Percentiles rank a stretch among this genome's conserved stretches.
Evolutionary conservation across 2,113 vertebrate genomes (phyloP).

Genomic region (Rafetus swinhoei): DNA sequence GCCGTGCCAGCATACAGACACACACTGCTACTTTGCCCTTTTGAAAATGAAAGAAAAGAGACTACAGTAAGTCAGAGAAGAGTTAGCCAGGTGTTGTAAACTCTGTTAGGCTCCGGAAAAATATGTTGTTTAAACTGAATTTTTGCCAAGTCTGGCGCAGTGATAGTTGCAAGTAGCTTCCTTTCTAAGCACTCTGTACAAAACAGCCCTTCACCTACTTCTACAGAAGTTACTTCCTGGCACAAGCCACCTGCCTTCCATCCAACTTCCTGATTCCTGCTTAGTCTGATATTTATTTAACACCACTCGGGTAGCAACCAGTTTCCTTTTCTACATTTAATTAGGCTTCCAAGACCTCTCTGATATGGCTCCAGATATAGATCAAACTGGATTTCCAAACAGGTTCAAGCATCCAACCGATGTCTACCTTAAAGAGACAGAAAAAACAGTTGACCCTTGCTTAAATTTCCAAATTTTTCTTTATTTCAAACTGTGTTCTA

Average conservation of each 20-base stretch:
- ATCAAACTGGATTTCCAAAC: not conserved
- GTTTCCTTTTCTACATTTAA: not conserved
- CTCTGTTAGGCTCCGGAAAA: not conserved
- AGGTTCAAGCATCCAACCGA: not conserved
- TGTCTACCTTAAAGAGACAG: constrained; percentile 8
- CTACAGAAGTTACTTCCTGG: not conserved
- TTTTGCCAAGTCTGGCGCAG: not conserved
- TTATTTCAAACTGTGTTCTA: not conserved
- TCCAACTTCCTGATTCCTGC: not conserved
- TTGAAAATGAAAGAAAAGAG: not conserved
- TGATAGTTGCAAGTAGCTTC: not conserved
- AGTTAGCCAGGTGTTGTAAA: not conserved
- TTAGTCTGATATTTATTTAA: constrained; percentile 36
- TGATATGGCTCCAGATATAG: not conserved
- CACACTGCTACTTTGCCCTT: not conserved
- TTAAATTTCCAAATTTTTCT: not conserved
- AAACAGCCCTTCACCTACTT: constrained; percentile 6
- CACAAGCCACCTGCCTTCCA: constrained; percentile 26
- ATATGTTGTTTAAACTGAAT: not conserved
- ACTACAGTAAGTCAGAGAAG: not conserved
- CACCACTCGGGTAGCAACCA: constrained; percentile 1
- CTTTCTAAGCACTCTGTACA: not conserved
- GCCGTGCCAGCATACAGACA: not conserved
- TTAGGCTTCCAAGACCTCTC: constrained; percentile 19
- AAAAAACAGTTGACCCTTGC: not conserved